Evolutionary conservation across 2,797 vertebrate species (phyloP).

Genomic region (Fistularia tabacaria): DNA sequence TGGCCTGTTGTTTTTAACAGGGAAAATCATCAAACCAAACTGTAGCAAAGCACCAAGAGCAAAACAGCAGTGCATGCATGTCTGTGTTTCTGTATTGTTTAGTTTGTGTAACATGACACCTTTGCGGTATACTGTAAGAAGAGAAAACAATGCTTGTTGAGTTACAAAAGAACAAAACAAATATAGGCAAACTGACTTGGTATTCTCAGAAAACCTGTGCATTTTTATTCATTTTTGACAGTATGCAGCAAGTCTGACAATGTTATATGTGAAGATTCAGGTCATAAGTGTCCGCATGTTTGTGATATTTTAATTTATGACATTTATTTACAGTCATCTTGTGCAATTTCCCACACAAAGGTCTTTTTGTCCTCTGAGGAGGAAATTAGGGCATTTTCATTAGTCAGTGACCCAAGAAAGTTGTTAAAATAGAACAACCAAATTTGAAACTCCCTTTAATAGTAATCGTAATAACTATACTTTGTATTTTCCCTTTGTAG

Average conservation of each 20-base stretch:
- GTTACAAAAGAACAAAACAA: no score
- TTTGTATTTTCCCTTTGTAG: slow-evolving; percentile 70
- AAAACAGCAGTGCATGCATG: slow-evolving; percentile 27
- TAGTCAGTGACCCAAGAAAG: background rate
- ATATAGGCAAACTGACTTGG: no score
- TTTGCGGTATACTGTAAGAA: no score
- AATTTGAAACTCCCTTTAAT: background rate
- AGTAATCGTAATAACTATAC: slow-evolving; percentile 7
- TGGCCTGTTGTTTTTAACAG: slow-evolving; percentile 53
- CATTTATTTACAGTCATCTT: slow-evolving; percentile 61
- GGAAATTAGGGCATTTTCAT: slow-evolving; percentile 13
- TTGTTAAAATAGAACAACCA: background rate
- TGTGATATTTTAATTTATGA: background rate
- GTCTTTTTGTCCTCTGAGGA: slow-evolving; percentile 52
- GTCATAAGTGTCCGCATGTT: background rate
- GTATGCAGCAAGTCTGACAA: background rate
- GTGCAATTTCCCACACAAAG: slow-evolving; percentile 58
- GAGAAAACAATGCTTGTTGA: no score
- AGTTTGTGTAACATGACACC: no score
- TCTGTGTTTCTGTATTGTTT: no score
- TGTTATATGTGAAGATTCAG: background rate
- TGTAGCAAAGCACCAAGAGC: slow-evolving; percentile 32
- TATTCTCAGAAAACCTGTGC: no score
- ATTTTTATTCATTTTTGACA: no score
- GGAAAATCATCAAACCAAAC: slow-evolving; percentile 65